A percentile compares a stretch with the other conserved stretches of the same genome.
Evolutionary conservation across 2,113 vertebrate species (phyloP).

Genomic region (Capreolus pygargus): DNA sequence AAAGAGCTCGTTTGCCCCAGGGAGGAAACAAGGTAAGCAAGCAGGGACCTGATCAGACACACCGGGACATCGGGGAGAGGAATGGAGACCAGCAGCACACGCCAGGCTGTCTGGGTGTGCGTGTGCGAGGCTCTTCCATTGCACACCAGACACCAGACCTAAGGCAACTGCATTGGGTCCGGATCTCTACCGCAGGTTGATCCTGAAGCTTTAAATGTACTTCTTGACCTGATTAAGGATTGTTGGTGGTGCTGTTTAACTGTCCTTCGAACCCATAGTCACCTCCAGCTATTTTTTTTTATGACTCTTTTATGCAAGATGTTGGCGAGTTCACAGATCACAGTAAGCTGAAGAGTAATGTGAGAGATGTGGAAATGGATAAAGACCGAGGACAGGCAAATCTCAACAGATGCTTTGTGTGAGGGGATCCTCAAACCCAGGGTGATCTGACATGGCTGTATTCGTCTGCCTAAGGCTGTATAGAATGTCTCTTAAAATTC

Average conservation of each 20-base stretch:
- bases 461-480: not conserved
- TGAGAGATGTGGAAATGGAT: not conserved
- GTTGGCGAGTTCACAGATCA: not conserved
- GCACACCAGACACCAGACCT: not conserved
- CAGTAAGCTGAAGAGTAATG: not conserved
- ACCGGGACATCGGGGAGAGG: fast-evolving
- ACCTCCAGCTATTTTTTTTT: not conserved
- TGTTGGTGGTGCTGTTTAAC: not conserved
- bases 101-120: not conserved
- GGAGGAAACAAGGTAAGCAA: not conserved
- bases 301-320: not conserved
- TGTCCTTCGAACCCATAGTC: not conserved
- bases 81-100: not conserved
- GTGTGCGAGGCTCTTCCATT: not conserved
- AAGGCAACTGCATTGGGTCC: not conserved
- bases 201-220: not conserved
- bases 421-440: not conserved
- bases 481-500: not conserved
- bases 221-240: not conserved
- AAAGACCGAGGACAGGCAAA: not conserved
- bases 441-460: not conserved
- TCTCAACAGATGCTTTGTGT: not conserved
- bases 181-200: not conserved
- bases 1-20: not conserved
- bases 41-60: not conserved